These are phyloP conservation scores for Drosophila chauvacae DNA, from an alignment of 1,140 invertebrate species.

Conservation along the genomic window DNA sequence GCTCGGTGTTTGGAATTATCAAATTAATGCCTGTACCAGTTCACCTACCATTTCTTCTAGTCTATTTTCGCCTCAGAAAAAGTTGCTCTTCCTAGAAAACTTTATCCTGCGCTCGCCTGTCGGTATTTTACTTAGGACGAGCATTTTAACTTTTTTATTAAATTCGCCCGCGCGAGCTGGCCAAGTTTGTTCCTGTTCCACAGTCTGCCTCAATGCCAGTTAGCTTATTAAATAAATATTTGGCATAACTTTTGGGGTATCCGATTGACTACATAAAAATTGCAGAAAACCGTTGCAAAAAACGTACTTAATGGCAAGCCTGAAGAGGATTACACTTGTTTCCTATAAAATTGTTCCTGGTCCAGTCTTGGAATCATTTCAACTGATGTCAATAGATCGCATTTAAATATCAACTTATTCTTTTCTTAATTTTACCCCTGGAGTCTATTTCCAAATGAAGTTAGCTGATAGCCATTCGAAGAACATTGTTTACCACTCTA, in stretches of 20 bases:
- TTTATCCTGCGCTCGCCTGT: constrained; percentile 11
- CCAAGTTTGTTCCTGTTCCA: constrained; percentile 46
- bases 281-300: constrained; percentile 6
- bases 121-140: constrained; percentile 50
- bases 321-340: constrained; percentile 20
- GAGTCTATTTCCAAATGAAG: too few species aligned
- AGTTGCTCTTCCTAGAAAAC: constrained; percentile 38
- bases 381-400: too few species aligned
- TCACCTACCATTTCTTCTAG: constrained; percentile 7
- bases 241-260: constrained; percentile 53
- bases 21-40: constrained; percentile 52
- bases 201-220: constrained; percentile 39
- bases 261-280: constrained; percentile 37
- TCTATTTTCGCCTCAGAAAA: constrained; percentile 21
- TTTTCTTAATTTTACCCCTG: too few species aligned
- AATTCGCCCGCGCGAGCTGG: constrained; percentile 42
- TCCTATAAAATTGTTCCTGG: background rate
- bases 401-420: too few species aligned
- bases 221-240: constrained; percentile 76
- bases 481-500: too few species aligned
- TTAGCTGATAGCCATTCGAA: too few species aligned
- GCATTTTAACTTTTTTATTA: constrained; percentile 69
- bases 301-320: constrained; percentile 29
- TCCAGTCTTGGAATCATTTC: background rate
- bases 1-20: constrained; percentile 46